These are phyloP conservation scores for Baryphthengus martii DNA, from an alignment of 2,113 vertebrate genomes.

Conservation along the genomic window DNA sequence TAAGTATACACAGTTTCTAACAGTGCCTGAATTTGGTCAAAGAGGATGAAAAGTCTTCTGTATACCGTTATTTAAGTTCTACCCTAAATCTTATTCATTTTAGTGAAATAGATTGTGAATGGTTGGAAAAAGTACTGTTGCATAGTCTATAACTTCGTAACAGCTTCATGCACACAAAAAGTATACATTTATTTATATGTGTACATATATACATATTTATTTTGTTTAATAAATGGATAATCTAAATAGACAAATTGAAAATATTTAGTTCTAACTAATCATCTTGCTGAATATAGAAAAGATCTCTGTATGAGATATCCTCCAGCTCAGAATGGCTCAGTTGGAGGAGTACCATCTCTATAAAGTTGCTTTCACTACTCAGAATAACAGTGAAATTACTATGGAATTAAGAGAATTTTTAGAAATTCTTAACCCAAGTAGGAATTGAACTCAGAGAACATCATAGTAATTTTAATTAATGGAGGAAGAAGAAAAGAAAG, in stretches of 20 bases:
- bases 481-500: accelerated
- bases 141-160: not conserved
- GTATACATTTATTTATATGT: not conserved
- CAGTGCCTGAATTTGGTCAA: not conserved
- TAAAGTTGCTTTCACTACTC: not conserved
- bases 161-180: not conserved
- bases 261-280: not conserved
- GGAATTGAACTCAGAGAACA: not conserved
- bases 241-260: not conserved
- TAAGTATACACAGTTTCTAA: not conserved
- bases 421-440: not conserved
- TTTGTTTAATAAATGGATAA: not conserved
- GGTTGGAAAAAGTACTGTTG: not conserved
- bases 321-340: not conserved
- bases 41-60: not conserved
- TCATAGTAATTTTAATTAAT: not conserved
- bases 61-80: not conserved
- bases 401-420: not conserved
- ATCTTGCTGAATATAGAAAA: not conserved
- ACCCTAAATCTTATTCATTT: not conserved
- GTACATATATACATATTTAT: not conserved
- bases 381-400: not conserved
- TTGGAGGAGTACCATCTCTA: not conserved
- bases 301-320: not conserved
- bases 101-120: not conserved